Evolutionary conservation across 1,140 invertebrate genomes (phyloP), one percentile per base, ranked within the genome.

Genomic region (Drusus annulatus): DNA sequence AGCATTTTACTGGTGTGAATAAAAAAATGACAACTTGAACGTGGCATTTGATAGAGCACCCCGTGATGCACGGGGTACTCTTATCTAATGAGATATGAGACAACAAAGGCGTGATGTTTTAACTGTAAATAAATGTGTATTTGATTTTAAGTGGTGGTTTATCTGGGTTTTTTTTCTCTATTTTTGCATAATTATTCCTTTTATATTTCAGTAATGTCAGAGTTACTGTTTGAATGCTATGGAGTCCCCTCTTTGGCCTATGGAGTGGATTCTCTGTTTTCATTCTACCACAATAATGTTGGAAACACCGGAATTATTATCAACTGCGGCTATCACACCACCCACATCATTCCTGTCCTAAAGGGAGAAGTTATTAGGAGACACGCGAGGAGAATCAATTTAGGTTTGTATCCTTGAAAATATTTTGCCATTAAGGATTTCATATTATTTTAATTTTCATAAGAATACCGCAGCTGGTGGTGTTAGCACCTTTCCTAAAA

Each of bases 151-250:
- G 31, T 36, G 2, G 0, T 36, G 8, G 2, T 36, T 2, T 36
- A 36, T 36, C 8, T 8, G 28, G 2, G 28, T 6, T 28, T 63
- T 63, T 10, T 16, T 63, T 1, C n/a, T n/a, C n/a, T n/a, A n/a
- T n/a, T n/a, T n/a, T n/a, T n/a, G 5, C 5, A 28, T 28, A 28
- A 28, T 28, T 56, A 75, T 25, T 45, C 1, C 36, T 63, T 65
- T 65, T 5, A 58, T 77, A 84, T 80, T 75, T 78, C 87, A 97
- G 96, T 96, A 82, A 98, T 98, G 97, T 96, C 95, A 31, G 97
- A 99, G 87, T 90, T 99, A 52, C 88, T 99, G 58, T 99, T 98
- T 90, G 98, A 99, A 89, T 97, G 96, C 84, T 98, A 98, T 86
- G 92, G 94, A 76, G 91, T 98, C 13, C 97, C 97, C 60, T 92